Percentiles rank a stretch among this genome's conserved stretches.
Conservation (phyloP, 2,797 vertebrate species). For the Malacoraja senta region DNA sequence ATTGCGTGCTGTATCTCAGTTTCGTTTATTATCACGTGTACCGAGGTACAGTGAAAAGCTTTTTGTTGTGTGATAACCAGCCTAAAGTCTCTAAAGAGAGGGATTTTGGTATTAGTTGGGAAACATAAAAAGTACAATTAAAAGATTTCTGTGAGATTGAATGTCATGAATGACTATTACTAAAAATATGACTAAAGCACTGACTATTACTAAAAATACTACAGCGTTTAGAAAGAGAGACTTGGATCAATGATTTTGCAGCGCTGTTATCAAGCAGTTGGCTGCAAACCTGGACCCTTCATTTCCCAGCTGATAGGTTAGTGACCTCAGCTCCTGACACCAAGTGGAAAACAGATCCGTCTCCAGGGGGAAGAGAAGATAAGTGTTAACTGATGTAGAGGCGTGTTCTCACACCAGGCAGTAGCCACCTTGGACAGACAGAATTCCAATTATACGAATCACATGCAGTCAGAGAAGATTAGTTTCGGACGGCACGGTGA, state of each 20-base stretch:
- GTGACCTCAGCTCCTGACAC: background rate
- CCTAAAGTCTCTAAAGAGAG: background rate
- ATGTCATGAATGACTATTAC: background rate
- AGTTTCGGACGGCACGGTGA: too few relatives aligned
- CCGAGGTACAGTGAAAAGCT: too few relatives aligned
- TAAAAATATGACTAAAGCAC: background rate
- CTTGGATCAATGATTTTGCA: background rate
- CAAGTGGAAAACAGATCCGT: background rate
- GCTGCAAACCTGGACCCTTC: background rate
- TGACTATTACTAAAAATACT: background rate
- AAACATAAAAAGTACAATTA: background rate
- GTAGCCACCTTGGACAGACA: background rate
- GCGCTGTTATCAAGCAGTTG: background rate
- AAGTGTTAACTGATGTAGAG: background rate
- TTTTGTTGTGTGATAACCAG: too few relatives aligned
- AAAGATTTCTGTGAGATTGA: background rate
- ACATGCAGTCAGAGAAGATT: too few relatives aligned
- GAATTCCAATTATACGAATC: too few relatives aligned
- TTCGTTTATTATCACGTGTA: too few relatives aligned
- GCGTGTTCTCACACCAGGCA: background rate
- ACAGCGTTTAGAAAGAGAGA: too few relatives aligned
- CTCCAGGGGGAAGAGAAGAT: background rate
- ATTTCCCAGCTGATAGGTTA: background rate
- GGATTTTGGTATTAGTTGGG: background rate
- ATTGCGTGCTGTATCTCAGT: too few relatives aligned